These are phyloP conservation scores for Spodoptera littoralis DNA, from an alignment of 2,888 invertebrate species.

Conservation along the genomic window DNA sequence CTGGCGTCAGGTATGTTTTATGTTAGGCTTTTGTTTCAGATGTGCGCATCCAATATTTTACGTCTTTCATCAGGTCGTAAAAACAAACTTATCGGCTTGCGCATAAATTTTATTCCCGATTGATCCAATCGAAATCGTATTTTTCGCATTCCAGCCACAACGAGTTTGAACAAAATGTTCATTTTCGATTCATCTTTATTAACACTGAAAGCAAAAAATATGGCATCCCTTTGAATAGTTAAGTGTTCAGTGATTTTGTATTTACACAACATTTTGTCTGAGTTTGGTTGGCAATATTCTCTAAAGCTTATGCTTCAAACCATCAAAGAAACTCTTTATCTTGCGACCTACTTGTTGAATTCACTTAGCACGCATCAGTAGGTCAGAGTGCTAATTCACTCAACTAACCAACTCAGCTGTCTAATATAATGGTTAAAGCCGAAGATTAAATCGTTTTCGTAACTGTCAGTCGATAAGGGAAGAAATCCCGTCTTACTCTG, in stretches of 20 bases:
- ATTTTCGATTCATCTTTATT: slow-evolving; percentile 9
- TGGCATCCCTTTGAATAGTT: no score
- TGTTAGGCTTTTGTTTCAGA: slow-evolving; percentile 37
- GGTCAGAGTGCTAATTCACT: background rate
- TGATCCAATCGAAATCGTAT: slow-evolving; percentile 20
- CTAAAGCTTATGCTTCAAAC: no score
- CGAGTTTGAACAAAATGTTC: slow-evolving; percentile 5
- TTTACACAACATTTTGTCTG: no score
- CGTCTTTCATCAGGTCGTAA: slow-evolving; percentile 37
- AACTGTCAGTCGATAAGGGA: slow-evolving; percentile 8
- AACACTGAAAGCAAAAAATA: background rate
- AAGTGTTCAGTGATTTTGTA: no score
- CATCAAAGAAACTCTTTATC: no score
- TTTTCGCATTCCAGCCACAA: slow-evolving; percentile 24
- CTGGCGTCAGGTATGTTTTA: slow-evolving; percentile 28
- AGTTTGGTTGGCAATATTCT: no score
- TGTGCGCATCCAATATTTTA: slow-evolving; percentile 33
- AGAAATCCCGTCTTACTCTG: slow-evolving; percentile 4
- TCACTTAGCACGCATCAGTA: background rate
- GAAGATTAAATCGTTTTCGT: background rate
- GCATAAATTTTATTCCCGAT: slow-evolving; percentile 28
- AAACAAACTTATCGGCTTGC: slow-evolving; percentile 32
- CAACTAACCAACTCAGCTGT: slow-evolving; percentile 1
- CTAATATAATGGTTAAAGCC: background rate
- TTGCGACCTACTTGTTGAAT: slow-evolving; percentile 11